Evolutionary conservation across 2,888 invertebrate species (phyloP), one percentile per base, ranked within the genome.

Genomic region (Tridacna crocea): DNA sequence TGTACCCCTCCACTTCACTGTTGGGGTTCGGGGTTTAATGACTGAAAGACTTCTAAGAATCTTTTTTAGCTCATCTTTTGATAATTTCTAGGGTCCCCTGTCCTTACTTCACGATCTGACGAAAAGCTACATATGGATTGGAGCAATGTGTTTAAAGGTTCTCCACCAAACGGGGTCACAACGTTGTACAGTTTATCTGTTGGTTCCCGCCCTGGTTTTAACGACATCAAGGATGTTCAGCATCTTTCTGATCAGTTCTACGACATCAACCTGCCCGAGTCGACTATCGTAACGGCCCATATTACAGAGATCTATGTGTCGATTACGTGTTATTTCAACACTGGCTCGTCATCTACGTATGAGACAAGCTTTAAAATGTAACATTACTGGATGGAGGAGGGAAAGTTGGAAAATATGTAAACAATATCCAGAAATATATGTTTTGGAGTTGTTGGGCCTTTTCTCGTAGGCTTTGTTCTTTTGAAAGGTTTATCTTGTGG

Each of bases 171-270:
- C 48, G 27, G 72, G 4, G 13, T 72, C 19, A 24, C 72, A 10
- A 24, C 26, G 26, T 13, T 72, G 22, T 72, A 72, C 72, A 51
- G 72, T 72, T 24, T 72, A 17, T 22, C 51, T 22, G 51, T 72
- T 27, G 72, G 72, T 55, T 72, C 72, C 13, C 47, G 72, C 4
- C 51, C 55, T 8, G 51, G 72, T 13, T 72, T 72, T 26, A 72
- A 55, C 55, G 72, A 72, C 51, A 48, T 72, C 24, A 17, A n/a
- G 47, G 72, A 72, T 8, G n/a, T 51, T 51, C 51, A 55, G 26
- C 72, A 19, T 15, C 48, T 48, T 3, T 15, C 46, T 15, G 26
- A 0, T 0, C n/a, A 36, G 24, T 55, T 26, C 12, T 17, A 26
- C n/a, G 72, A 72, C 15, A 27, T 72, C 22, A 12, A 22, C 0